Conservation (phyloP, 2,113 vertebrate species). For the Pyxicephalus adspersus region DNA sequence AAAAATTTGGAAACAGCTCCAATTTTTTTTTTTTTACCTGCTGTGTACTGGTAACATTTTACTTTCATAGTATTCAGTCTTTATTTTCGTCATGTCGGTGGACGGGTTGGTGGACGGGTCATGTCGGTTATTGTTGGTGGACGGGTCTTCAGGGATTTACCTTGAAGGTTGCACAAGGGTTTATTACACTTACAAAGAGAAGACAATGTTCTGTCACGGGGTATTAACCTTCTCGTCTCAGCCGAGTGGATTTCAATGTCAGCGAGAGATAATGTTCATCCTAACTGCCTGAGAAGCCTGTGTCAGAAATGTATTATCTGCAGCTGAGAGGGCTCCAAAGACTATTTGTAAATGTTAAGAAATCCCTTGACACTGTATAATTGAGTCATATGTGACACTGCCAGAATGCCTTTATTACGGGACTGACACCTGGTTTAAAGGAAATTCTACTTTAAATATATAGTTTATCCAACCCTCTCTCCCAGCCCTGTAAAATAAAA, state of each 20-base stretch:
- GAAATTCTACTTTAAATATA: too few species aligned
- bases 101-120: too few species aligned
- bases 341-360: conserved; percentile 20
- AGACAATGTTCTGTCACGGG: background rate
- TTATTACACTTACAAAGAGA: conserved; percentile 10
- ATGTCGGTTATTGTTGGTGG: too few species aligned
- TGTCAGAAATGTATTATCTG: conserved; percentile 24
- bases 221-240: conserved; percentile 8
- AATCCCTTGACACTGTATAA: background rate
- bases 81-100: too few species aligned
- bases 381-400: background rate
- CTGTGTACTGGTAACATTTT: too few species aligned
- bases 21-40: too few species aligned
- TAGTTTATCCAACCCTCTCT: too few species aligned
- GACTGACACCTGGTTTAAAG: too few species aligned
- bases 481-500: too few species aligned
- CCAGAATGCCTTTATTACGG: too few species aligned
- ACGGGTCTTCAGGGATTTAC: conserved; percentile 20
- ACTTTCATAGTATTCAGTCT: too few species aligned
- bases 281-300: background rate
- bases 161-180: background rate
- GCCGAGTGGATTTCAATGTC: conserved; percentile 29
- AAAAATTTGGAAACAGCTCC: too few species aligned
- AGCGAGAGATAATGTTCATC: conserved; percentile 13
- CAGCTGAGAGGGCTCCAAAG: background rate